phyloP scores from a whole-genome alignment of 2,797 vertebrate genomes.

The Halcyon leucocephala region DNA sequence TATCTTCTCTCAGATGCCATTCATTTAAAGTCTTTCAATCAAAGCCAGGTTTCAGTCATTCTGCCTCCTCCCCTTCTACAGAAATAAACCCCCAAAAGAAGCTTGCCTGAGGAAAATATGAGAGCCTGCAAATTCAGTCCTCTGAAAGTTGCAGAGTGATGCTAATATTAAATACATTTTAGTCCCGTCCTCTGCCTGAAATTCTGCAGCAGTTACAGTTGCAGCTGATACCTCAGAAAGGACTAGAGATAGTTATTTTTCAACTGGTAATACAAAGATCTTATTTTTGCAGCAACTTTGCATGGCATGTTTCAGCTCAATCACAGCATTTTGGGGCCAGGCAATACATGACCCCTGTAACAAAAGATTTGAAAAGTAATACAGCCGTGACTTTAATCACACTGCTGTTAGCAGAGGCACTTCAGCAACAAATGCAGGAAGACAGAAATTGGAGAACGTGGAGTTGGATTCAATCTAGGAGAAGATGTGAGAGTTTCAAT shows the following conservation, averaged over 20 bases:
- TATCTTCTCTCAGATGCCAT: neutral
- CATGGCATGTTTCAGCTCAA: neutral
- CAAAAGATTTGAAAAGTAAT: neutral
- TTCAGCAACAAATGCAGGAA: conserved; percentile 2
- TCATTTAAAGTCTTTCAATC: neutral
- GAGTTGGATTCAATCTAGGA: conserved; percentile 44
- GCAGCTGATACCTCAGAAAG: neutral
- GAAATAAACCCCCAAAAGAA: neutral
- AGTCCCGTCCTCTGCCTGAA: neutral
- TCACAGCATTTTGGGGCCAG: neutral
- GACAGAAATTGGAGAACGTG: conserved; percentile 19
- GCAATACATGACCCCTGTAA: neutral
- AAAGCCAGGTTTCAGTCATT: neutral
- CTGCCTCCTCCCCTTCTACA: neutral
- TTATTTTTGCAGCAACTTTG: neutral
- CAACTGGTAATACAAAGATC: neutral
- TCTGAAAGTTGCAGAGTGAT: neutral
- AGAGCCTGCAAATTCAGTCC: neutral
- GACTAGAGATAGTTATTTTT: neutral
- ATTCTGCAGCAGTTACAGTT: neutral
- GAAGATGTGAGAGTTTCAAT: conserved; percentile 72
- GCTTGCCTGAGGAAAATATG: neutral
- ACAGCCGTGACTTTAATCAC: neutral
- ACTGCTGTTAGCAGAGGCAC: neutral
- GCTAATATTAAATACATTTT: neutral